These are phyloP conservation scores for Lampris incognitus DNA, from an alignment of 2,113 vertebrate genomes.

Conservation along the genomic window DNA sequence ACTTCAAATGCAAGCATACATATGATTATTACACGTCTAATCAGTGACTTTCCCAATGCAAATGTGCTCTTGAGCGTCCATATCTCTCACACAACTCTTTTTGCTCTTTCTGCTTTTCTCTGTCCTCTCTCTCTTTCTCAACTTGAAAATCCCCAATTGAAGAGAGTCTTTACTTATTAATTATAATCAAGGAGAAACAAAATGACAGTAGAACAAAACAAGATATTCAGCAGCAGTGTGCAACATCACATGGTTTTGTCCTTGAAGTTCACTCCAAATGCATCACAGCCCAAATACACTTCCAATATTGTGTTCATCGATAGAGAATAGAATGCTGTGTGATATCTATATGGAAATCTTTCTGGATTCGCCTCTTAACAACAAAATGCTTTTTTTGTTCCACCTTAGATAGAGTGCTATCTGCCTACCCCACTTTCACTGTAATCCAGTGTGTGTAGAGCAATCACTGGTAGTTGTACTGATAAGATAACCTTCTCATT, in stretches of 20 bases:
- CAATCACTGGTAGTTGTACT: background rate
- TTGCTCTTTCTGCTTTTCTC: slow-evolving; percentile 7
- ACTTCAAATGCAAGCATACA: slow-evolving; percentile 53
- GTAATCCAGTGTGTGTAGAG: slow-evolving; percentile 12
- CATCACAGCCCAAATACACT: slow-evolving; percentile 38
- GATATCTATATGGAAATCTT: slow-evolving; percentile 57
- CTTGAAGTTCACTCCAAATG: slow-evolving; percentile 23
- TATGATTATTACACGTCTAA: slow-evolving; percentile 59
- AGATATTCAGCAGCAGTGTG: slow-evolving; percentile 32
- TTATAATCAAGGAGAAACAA: slow-evolving; percentile 51
- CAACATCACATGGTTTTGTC: slow-evolving; percentile 7
- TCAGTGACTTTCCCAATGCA: slow-evolving; percentile 52
- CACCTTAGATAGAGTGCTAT: slow-evolving; percentile 47
- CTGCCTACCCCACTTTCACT: slow-evolving; percentile 64
- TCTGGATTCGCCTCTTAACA: slow-evolving; percentile 48
- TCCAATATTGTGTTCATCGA: slow-evolving; percentile 42
- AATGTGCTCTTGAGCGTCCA: background rate
- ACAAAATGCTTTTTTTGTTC: slow-evolving; percentile 47
- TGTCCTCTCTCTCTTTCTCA: slow-evolving; percentile 13
- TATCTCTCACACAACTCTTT: slow-evolving; percentile 23
- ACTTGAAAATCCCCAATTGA: slow-evolving; percentile 42
- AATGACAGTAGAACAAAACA: slow-evolving; percentile 35
- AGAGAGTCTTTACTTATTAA: slow-evolving; percentile 44
- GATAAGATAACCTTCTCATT: no score
- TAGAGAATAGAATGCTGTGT: slow-evolving; percentile 23